Evolutionary conservation across 2,888 invertebrate species (phyloP).

Genomic region (Lutraria lutraria): DNA sequence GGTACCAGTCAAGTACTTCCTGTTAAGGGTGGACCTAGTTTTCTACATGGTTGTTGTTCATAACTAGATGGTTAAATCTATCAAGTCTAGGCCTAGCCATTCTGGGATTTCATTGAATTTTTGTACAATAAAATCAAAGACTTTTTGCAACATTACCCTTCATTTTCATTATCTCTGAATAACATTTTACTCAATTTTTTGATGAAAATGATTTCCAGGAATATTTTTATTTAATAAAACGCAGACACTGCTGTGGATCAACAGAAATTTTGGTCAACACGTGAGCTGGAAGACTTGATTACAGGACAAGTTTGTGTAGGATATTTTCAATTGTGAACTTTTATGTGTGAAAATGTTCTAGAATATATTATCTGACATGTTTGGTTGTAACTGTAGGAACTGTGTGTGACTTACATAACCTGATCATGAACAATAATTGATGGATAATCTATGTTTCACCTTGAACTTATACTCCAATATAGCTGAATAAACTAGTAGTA

Average conservation of each 20-base stretch:
- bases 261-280: not conserved
- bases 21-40: not conserved
- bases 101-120: not conserved
- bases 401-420: not conserved
- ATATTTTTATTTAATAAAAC: not conserved
- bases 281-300: not conserved
- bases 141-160: not conserved
- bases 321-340: constrained; percentile 1
- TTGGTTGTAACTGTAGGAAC: not conserved
- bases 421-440: not conserved
- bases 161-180: not conserved
- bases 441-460: not conserved
- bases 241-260: not conserved
- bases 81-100: constrained; percentile 21
- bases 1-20: not conserved
- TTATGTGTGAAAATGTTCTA: not conserved
- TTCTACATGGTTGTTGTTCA: not conserved
- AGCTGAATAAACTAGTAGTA: not conserved
- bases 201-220: not conserved
- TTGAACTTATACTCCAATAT: not conserved
- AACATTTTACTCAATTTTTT: not conserved
- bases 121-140: not conserved
- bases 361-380: not conserved
- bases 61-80: constrained; percentile 7
- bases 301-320: not conserved